Evolutionary conservation across 2,113 vertebrate species (phyloP), one percentile per base, ranked within the genome.

Genomic region (Chelonoidis abingdonii): DNA sequence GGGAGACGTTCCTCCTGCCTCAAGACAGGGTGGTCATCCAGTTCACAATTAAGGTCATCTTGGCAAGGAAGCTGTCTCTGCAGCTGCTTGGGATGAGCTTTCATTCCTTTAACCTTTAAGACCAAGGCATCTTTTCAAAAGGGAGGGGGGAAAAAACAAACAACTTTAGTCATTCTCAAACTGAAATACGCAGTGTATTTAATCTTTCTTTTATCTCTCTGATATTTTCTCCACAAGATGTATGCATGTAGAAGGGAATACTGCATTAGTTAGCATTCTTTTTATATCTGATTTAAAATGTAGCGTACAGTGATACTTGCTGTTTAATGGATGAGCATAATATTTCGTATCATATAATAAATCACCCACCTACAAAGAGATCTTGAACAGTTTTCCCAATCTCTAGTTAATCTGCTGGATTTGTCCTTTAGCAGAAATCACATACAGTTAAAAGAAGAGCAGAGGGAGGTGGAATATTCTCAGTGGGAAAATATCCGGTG

Each of bases 321-420:
- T 97, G 97, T 97, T 98, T 98, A 98, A 98, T 98, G 97, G 98
- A 98, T 98, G 98, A 97, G 96, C 95, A 91, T 97, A 98, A 97
- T 98, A 97, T 97, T 98, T 98, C 96, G 89, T 98, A 98, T 98
- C 97, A 84, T 93, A 93, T 91, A 95, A 97, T 98, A 98, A 98
- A 98, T 98, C 98, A 98, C 95, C 97, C 87, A 97, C 96, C 97
- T 98, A 96, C 97, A 97, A 97, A 98, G 93, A 90, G 97, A 94
- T 90, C 96, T 90, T 95, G 96, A 97, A 83, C 89, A 91, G 94
- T 97, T 97, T 94, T 97, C 94, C 90, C 95, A 91, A 97, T 97
- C 98, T 98, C 93, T 95, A 88, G 92, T 95, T 98, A 96, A 98
- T 98, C 97, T 97, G 27, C 84, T 97, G 95, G 96, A 97, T 98